Conservation (phyloP, 1,140 invertebrate genomes). For the Ylistrum balloti region DNA sequence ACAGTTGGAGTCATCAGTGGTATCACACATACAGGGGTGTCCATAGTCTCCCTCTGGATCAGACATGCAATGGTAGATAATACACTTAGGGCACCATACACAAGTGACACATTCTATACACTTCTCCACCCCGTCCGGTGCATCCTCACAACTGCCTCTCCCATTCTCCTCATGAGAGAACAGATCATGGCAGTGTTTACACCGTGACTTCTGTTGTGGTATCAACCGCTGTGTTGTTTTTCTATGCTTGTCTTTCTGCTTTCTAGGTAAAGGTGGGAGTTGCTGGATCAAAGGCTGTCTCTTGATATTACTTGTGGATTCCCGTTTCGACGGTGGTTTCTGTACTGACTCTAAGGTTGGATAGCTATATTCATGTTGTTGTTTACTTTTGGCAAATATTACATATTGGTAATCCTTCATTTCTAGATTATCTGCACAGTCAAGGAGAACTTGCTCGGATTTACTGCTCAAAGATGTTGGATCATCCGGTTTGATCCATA, state of each 20-base stretch:
- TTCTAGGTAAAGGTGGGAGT: slow-evolving; percentile 74
- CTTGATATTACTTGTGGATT: slow-evolving; percentile 69
- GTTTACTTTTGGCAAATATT: slow-evolving; percentile 87
- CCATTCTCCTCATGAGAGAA: slow-evolving; percentile 90
- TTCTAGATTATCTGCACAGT: slow-evolving; percentile 63
- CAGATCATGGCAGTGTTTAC: slow-evolving; percentile 83
- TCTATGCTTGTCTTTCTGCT: slow-evolving; percentile 67
- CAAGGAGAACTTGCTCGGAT: slow-evolving; percentile 74
- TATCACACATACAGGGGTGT: slow-evolving; percentile 83
- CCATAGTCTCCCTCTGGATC: slow-evolving; percentile 87
- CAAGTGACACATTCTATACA: slow-evolving; percentile 93
- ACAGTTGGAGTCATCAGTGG: slow-evolving; percentile 77
- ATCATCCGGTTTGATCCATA: slow-evolving; percentile 80
- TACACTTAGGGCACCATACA: slow-evolving; percentile 90
- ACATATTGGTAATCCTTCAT: slow-evolving; percentile 89
- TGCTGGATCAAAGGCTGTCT: slow-evolving; percentile 60
- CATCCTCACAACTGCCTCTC: slow-evolving; percentile 92
- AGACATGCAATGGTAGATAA: slow-evolving; percentile 96
- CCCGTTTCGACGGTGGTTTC: slow-evolving; percentile 74
- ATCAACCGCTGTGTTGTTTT: slow-evolving; percentile 51
- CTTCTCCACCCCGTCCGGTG: slow-evolving; percentile 91
- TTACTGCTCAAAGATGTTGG: slow-evolving; percentile 73
- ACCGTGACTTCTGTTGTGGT: slow-evolving; percentile 73
- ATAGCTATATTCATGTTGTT: slow-evolving; percentile 79
- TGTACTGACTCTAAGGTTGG: slow-evolving; percentile 77